These are phyloP conservation scores for Pangasius djambal DNA, from an alignment of 2,797 vertebrate genomes.

Conservation along the genomic window DNA sequence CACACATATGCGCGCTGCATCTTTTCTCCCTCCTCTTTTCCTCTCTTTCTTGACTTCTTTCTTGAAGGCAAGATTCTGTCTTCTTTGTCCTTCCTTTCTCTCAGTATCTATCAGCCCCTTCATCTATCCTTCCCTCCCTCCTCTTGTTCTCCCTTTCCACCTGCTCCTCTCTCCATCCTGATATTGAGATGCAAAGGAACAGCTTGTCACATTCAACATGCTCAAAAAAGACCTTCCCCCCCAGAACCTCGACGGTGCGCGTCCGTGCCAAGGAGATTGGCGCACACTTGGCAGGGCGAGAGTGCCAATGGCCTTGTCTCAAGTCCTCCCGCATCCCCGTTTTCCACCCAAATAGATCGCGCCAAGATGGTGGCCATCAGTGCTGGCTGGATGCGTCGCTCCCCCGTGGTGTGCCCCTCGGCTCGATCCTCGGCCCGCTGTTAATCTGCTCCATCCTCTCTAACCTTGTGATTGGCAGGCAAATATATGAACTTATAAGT, in stretches of 20 bases:
- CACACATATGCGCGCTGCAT: background rate
- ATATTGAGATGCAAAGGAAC: constrained; percentile 54
- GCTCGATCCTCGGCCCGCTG: constrained; percentile 31
- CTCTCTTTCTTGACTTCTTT: constrained; percentile 15
- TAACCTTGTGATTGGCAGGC: constrained; percentile 32
- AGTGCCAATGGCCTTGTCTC: constrained; percentile 47
- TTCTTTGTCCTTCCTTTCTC: background rate
- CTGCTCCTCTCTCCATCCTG: constrained; percentile 38
- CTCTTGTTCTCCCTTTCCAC: constrained; percentile 35
- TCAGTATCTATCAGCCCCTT: background rate
- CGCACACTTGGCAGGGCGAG: constrained; percentile 41
- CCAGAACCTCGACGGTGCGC: constrained; percentile 21
- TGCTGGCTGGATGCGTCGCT: constrained; percentile 37
- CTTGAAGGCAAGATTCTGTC: background rate
- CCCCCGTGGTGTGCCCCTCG: constrained; percentile 35
- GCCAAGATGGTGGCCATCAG: constrained; percentile 51
- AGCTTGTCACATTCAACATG: constrained; percentile 51
- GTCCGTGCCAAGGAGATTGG: constrained; percentile 46
- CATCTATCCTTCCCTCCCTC: background rate
- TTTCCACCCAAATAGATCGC: constrained; percentile 45
- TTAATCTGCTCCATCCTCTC: constrained; percentile 43
- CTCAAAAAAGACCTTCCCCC: constrained; percentile 24
- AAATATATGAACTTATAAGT: background rate
- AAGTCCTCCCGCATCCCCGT: constrained; percentile 38
- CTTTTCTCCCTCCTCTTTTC: background rate